Conservation (phyloP, 2,888 invertebrate genomes). For the Phalera bucephala region DNA sequence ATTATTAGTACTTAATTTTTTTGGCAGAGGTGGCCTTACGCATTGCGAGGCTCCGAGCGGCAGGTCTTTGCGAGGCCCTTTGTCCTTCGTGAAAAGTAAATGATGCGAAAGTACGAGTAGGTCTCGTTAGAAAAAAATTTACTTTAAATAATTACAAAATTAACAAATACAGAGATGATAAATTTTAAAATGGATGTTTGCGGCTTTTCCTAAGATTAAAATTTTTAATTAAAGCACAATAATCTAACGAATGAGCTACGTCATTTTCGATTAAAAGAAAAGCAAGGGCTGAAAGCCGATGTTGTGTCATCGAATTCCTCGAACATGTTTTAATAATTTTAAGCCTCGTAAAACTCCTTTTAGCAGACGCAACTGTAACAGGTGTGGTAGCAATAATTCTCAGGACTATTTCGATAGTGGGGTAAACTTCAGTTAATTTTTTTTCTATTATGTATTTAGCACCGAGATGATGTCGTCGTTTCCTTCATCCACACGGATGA, state of each 20-base stretch:
- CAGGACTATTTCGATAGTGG: constrained; percentile 24
- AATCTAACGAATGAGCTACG: constrained; percentile 23
- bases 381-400: constrained; percentile 24
- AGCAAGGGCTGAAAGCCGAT: constrained; percentile 14
- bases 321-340: constrained; percentile 24
- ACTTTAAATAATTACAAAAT: background rate
- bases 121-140: too few relatives aligned
- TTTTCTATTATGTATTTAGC: constrained; percentile 13
- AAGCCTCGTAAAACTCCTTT: constrained; percentile 27
- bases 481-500: constrained; percentile 23
- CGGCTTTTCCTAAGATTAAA: constrained; percentile 18
- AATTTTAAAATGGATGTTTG: constrained; percentile 20
- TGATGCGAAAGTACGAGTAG: too few relatives aligned
- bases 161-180: constrained; percentile 1
- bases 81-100: too few relatives aligned
- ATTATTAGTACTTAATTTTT: too few relatives aligned
- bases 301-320: constrained; percentile 7
- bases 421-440: constrained; percentile 4
- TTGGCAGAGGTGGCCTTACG: too few relatives aligned
- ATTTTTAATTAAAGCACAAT: constrained; percentile 22
- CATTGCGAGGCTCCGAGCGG: too few relatives aligned
- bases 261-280: constrained; percentile 4
- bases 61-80: too few relatives aligned
- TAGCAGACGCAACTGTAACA: constrained; percentile 22
- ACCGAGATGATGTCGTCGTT: background rate